Conservation (phyloP, 1,140 invertebrate genomes). For the Formica selysi region DNA sequence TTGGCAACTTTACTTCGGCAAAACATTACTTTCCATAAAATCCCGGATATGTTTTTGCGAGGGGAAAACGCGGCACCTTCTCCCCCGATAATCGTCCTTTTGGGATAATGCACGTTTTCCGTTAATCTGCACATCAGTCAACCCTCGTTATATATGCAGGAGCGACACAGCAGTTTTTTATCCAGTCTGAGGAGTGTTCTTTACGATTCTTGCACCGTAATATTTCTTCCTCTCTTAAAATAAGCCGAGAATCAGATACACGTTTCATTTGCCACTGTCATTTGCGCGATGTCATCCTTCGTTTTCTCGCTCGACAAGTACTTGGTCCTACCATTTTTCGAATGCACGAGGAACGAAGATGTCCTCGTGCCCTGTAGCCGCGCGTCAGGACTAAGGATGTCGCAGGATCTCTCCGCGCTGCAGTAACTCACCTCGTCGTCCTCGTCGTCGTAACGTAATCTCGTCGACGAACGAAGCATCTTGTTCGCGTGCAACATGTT, state of each 20-base stretch:
- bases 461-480: not conserved
- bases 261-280: slow-evolving; percentile 39
- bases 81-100: not conserved
- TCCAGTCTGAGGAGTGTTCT: too few relatives aligned
- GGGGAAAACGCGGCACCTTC: not conserved
- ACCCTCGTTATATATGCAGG: not conserved
- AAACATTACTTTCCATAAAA: slow-evolving; percentile 8
- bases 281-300: not conserved
- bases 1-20: not conserved
- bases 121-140: not conserved
- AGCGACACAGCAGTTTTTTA: not conserved
- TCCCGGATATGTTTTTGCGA: not conserved
- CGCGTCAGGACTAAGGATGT: not conserved
- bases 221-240: not conserved
- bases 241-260: slow-evolving; percentile 54
- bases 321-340: slow-evolving; percentile 30
- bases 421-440: not conserved
- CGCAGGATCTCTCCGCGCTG: not conserved
- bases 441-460: slow-evolving; percentile 33
- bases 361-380: not conserved
- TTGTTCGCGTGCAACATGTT: not conserved
- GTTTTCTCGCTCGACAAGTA: slow-evolving; percentile 8
- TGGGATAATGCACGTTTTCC: not conserved
- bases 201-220: not conserved
- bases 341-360: slow-evolving; percentile 10